These are phyloP conservation scores for Campylorhamphus procurvoides DNA, from an alignment of 2,113 vertebrate species.

Conservation along the genomic window DNA sequence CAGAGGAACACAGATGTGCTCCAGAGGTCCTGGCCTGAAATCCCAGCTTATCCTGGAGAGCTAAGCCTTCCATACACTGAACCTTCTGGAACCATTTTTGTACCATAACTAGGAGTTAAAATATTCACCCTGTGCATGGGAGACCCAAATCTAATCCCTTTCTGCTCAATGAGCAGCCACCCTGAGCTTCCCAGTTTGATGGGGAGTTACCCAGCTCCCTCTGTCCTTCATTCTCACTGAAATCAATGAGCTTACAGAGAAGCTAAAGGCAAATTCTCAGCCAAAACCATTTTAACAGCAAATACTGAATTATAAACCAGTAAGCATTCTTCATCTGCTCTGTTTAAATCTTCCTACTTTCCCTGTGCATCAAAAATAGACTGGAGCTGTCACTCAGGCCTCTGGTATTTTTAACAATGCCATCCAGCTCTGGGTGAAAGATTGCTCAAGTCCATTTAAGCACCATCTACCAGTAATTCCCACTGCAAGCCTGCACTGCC, in stretches of 20 bases:
- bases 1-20: not conserved
- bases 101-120: accelerated
- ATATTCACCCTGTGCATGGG: not conserved
- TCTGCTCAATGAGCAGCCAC: not conserved
- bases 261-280: not conserved
- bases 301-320: not conserved
- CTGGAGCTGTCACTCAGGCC: not conserved
- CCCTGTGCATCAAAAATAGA: not conserved
- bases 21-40: not conserved
- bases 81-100: not conserved
- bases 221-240: not conserved
- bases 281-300: not conserved
- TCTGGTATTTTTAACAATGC: not conserved
- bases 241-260: not conserved
- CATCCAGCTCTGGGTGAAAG: not conserved
- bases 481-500: not conserved
- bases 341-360: not conserved
- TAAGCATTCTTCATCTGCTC: not conserved
- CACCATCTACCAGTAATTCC: not conserved
- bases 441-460: not conserved
- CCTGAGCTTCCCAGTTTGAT: not conserved
- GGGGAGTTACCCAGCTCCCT: not conserved
- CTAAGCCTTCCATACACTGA: not conserved
- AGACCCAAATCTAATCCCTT: not conserved
- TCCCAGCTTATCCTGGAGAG: not conserved